A percentile compares a stretch with the other conserved stretches of the same genome.
phyloP scores from a whole-genome alignment of 2,888 invertebrate species.

The Chamaedrilus cognettii region DNA sequence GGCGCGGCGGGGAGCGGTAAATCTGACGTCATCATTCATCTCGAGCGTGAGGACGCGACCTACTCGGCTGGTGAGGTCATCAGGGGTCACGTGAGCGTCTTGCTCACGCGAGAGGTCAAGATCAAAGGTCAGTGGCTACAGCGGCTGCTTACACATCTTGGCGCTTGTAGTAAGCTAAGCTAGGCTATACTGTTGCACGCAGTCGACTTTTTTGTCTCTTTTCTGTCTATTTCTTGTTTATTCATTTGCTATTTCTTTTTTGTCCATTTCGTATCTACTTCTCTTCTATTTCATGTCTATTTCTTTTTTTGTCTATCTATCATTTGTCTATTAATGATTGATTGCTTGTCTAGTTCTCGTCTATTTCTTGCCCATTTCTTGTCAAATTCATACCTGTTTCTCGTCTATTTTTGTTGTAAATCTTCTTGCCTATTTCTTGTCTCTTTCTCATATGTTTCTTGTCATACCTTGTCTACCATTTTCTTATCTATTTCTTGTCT shows the following conservation, averaged over 20 bases:
- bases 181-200: too few species aligned
- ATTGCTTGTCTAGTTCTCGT: background rate
- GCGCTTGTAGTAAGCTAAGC: too few species aligned
- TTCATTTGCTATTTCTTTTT: background rate
- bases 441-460: too few species aligned
- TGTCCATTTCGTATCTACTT: background rate
- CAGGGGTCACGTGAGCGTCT: constrained; percentile 14
- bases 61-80: constrained; percentile 26
- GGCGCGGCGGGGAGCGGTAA: background rate
- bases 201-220: too few species aligned
- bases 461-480: too few species aligned
- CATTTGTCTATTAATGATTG: background rate
- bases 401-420: too few species aligned
- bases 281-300: background rate
- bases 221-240: background rate
- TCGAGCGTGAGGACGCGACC: constrained; percentile 13
- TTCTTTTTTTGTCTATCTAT: background rate
- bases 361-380: too few species aligned
- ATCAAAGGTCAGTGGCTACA: constrained; percentile 27
- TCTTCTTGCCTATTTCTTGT: too few species aligned
- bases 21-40: constrained; percentile 16
- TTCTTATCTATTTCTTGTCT: too few species aligned
- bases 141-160: too few species aligned
- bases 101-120: constrained; percentile 18
- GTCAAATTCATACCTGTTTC: too few species aligned